A percentile compares a stretch with the other conserved stretches of the same genome.
These are phyloP conservation scores for Drosophila sordidapex DNA, from an alignment of 2,888 invertebrate genomes.

Conservation along the genomic window DNA sequence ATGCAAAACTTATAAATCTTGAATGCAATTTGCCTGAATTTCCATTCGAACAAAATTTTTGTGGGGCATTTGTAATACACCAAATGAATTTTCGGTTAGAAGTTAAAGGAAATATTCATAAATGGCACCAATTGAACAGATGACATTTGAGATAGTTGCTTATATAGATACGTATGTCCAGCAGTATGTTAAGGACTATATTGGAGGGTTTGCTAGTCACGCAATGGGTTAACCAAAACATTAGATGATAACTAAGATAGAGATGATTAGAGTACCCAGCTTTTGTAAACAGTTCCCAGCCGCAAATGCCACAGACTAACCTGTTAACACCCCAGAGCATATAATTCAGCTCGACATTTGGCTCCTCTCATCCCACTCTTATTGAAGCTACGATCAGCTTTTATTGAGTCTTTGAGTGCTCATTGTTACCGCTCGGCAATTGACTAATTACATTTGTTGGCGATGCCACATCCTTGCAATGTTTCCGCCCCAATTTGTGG, in stretches of 20 bases:
- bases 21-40: conserved; percentile 66
- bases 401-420: conserved; percentile 32
- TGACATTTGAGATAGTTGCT: neutral
- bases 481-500: conserved; percentile 29
- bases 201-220: neutral
- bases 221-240: neutral
- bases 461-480: conserved; percentile 8
- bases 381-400: neutral
- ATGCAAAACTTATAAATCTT: conserved; percentile 60
- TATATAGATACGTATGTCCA: neutral
- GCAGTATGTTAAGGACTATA: neutral
- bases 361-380: neutral
- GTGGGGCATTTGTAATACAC: conserved; percentile 4
- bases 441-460: conserved; percentile 39
- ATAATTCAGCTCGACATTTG: conserved; percentile 2
- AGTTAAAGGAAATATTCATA: neutral
- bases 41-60: conserved; percentile 1
- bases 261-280: conserved; percentile 25
- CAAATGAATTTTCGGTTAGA: neutral
- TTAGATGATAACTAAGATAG: neutral
- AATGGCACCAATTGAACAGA: neutral
- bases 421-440: conserved; percentile 30
- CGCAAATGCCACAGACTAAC: conserved; percentile 52
- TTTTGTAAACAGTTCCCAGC: conserved; percentile 38
- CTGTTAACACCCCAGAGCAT: conserved; percentile 11